Conservation (phyloP, 2,797 vertebrate species). For the Spinus pinus region DNA sequence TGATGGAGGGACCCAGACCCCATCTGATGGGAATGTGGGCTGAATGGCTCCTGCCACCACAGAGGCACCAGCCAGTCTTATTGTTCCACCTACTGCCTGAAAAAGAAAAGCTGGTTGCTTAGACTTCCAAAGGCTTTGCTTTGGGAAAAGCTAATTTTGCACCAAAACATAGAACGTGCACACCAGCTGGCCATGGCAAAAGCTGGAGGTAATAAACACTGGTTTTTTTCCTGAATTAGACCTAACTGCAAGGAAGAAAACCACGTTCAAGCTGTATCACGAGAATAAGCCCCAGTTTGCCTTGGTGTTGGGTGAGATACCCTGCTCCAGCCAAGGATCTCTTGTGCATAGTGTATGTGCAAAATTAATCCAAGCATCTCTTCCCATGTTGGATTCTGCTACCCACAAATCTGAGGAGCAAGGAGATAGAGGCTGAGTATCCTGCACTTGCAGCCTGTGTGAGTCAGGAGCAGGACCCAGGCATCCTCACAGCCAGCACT, state of each 20-base stretch:
- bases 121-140: neutral
- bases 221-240: neutral
- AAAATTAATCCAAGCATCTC: neutral
- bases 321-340: neutral
- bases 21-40: fast-evolving
- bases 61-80: neutral
- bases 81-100: neutral
- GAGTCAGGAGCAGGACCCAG: neutral
- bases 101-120: neutral
- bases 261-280: neutral
- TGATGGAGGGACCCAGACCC: neutral
- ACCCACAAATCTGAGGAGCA: neutral
- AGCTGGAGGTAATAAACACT: neutral
- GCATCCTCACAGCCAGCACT: neutral
- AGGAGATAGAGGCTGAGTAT: neutral
- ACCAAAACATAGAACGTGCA: neutral
- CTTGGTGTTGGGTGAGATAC: neutral
- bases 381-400: neutral
- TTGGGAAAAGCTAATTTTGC: neutral
- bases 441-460: fast-evolving
- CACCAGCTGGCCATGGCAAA: neutral
- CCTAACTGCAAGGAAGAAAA: neutral
- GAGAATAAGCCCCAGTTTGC: neutral
- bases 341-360: fast-evolving
- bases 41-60: neutral